Evolutionary conservation across 2,113 vertebrate genomes (phyloP).

Genomic region (Larimichthys crocea): DNA sequence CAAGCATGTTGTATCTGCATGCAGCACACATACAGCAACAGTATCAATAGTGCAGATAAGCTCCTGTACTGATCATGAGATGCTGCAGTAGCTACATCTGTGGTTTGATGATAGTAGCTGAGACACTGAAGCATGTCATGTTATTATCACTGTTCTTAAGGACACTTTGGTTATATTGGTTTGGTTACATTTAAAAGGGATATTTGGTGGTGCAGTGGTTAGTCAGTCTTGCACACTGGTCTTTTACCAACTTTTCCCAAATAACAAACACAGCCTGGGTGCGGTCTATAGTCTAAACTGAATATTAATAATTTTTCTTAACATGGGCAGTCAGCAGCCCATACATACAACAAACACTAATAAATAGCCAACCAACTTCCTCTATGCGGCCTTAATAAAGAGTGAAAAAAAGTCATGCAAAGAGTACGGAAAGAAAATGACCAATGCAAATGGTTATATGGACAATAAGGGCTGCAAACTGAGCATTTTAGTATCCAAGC

Average conservation of each 20-base stretch:
- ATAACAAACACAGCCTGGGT: background rate
- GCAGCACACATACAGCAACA: background rate
- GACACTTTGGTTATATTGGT: background rate
- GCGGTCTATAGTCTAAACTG: background rate
- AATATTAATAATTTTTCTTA: background rate
- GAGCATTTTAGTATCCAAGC: too few relatives aligned
- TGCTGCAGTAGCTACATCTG: slow-evolving; percentile 19
- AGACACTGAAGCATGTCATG: slow-evolving; percentile 30
- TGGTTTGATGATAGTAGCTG: slow-evolving; percentile 16
- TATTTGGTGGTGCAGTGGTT: background rate
- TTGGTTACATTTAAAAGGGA: background rate
- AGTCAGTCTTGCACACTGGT: too few relatives aligned
- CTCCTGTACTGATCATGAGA: background rate
- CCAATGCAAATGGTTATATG: background rate
- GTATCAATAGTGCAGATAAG: slow-evolving; percentile 36
- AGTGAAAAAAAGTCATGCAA: background rate
- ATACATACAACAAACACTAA: background rate
- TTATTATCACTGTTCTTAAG: background rate
- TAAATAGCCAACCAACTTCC: background rate
- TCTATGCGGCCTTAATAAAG: background rate
- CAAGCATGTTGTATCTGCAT: slow-evolving; percentile 1
- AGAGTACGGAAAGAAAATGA: background rate
- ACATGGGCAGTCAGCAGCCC: background rate
- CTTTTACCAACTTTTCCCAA: background rate
- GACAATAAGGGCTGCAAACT: background rate